Conservation (phyloP, 2,113 vertebrate genomes). For the Cisticola juncidis region DNA sequence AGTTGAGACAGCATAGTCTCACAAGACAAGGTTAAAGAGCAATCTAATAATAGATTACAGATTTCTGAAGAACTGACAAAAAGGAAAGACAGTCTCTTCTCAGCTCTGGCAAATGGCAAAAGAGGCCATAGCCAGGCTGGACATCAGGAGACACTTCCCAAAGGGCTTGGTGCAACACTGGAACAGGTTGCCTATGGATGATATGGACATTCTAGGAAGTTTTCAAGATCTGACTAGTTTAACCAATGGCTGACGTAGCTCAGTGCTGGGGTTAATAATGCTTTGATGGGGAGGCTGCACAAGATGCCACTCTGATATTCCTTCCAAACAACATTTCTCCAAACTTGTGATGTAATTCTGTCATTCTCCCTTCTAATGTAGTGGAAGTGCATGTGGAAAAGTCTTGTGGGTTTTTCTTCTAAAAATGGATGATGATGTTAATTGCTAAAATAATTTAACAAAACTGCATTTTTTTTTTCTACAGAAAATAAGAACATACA, state of each 20-base stretch:
- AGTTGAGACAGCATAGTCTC: not conserved
- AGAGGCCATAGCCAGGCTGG: not conserved
- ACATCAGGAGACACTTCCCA: not conserved
- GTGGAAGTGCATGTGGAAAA: not conserved
- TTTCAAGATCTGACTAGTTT: not conserved
- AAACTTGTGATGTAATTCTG: not conserved
- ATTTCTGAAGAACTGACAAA: not conserved
- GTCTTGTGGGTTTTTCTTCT: not conserved
- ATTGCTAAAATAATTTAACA: not conserved
- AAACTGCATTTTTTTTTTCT: not conserved
- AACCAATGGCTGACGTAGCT: not conserved
- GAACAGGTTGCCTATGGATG: not conserved
- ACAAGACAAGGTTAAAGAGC: not conserved
- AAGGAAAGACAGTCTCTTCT: not conserved
- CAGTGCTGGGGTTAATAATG: not conserved
- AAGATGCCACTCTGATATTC: rapidly evolving
- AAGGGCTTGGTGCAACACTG: not conserved
- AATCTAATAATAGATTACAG: not conserved
- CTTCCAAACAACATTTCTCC: not conserved
- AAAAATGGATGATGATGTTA: not conserved
- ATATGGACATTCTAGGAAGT: not conserved
- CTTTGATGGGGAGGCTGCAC: not conserved
- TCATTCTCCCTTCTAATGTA: not conserved
- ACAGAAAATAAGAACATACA: not conserved
- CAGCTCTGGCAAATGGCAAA: not conserved